These are phyloP conservation scores for Andricus grossulariae DNA, from an alignment of 1,140 invertebrate species.

Conservation along the genomic window DNA sequence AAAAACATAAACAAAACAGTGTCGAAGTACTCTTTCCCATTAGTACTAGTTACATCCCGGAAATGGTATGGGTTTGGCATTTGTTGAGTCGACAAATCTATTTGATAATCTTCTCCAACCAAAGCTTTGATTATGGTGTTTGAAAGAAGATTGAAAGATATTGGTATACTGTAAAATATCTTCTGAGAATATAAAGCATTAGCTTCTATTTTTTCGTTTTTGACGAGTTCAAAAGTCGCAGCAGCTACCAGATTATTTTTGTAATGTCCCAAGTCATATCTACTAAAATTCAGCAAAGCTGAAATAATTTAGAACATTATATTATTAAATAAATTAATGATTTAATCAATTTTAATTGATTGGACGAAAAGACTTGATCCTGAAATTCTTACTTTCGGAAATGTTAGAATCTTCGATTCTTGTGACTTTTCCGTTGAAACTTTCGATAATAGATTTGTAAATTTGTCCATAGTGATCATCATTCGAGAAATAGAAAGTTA, in stretches of 20 bases:
- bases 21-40: conserved; percentile 41
- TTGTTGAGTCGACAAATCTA: conserved; percentile 58
- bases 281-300: conserved; percentile 60
- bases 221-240: conserved; percentile 64
- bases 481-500: conserved; percentile 58
- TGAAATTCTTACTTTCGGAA: conserved; percentile 3
- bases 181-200: conserved; percentile 68
- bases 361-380: not conserved
- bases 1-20: conserved; percentile 57
- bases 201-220: conserved; percentile 38
- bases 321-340: not conserved
- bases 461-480: conserved; percentile 46
- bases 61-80: conserved; percentile 58
- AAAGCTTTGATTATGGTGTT: conserved; percentile 65
- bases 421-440: conserved; percentile 36
- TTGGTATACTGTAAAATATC: conserved; percentile 66
- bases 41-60: conserved; percentile 7
- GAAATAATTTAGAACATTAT: conserved; percentile 16
- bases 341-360: not conserved
- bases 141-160: conserved; percentile 68
- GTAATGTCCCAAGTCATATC: conserved; percentile 59
- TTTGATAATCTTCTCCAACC: conserved; percentile 59
- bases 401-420: conserved; percentile 14
- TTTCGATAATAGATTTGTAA: conserved; percentile 51
- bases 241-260: conserved; percentile 65